Conservation (phyloP, 2,113 vertebrate genomes). For the Limanda limanda region DNA sequence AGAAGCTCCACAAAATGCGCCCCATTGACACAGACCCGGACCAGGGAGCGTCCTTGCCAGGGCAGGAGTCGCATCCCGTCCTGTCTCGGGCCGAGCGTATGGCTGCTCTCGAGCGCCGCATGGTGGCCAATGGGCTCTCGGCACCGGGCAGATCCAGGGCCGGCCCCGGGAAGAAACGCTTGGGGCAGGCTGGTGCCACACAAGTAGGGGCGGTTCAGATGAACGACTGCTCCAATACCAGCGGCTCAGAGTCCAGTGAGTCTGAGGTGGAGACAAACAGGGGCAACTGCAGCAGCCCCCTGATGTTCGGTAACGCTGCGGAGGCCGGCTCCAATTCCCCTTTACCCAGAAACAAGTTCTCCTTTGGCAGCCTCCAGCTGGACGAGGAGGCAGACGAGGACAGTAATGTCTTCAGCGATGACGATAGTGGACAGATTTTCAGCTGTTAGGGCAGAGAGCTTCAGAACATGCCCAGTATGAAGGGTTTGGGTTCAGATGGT, state of each 20-base stretch:
- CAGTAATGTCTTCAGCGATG: slow-evolving; percentile 83
- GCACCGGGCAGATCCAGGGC: slow-evolving; percentile 71
- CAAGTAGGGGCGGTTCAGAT: slow-evolving; percentile 83
- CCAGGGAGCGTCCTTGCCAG: slow-evolving; percentile 73
- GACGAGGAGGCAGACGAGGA: slow-evolving; percentile 86
- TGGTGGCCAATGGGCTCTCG: slow-evolving; percentile 86
- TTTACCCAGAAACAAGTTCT: slow-evolving; percentile 83
- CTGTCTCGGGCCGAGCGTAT: slow-evolving; percentile 70
- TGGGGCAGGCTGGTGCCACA: slow-evolving; percentile 49
- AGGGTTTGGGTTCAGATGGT: slow-evolving; percentile 14
- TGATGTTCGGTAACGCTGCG: slow-evolving; percentile 76
- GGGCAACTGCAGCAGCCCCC: slow-evolving; percentile 75
- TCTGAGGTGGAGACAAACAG: slow-evolving; percentile 85
- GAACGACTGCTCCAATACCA: slow-evolving; percentile 88
- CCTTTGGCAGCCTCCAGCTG: slow-evolving; percentile 85
- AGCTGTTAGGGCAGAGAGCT: slow-evolving; percentile 73
- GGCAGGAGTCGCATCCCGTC: slow-evolving; percentile 64
- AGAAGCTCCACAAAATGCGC: slow-evolving; percentile 70
- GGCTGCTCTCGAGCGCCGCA: slow-evolving; percentile 82
- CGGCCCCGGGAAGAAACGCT: slow-evolving; percentile 60
- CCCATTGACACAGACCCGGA: slow-evolving; percentile 85
- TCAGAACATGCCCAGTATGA: background rate
- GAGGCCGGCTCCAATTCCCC: slow-evolving; percentile 80
- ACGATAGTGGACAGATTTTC: slow-evolving; percentile 83
- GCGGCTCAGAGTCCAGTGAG: slow-evolving; percentile 92